Evolutionary conservation across 2,888 invertebrate genomes (phyloP), one percentile per base, ranked within the genome.

Genomic region (Dryocosmus kuriphilus): DNA sequence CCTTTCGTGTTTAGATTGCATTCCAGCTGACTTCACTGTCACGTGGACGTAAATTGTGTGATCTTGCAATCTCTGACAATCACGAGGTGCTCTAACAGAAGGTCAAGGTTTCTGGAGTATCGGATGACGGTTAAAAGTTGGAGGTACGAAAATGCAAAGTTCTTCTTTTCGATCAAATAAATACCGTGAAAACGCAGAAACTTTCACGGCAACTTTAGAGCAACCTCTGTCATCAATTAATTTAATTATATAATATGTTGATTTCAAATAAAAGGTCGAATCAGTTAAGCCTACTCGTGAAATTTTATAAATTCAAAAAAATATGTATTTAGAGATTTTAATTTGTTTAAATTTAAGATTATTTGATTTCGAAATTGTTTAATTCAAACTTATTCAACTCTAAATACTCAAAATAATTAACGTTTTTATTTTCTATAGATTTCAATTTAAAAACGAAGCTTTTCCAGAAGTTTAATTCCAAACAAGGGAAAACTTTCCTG

Each of bases 51-150:
- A 27, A 46, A 67, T 67, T 27, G 46, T 67, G 27, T 41, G 41
- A 67, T 67, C 41, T 27, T 46, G 9, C 24, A 41, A 46, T 67
- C 38, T 22, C 38, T 65, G 63, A 65, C 63, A 14, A 65, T 65
- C 38, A 38, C 63, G 22, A 38, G 22, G 63, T 65, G 38, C 63
- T 65, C 63, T 65, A 22, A 65, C 41, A 67, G 27, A 67, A 67
- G 46, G 67, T 67, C 67, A 67, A 46, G 67, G 67, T 67, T 65
- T 38, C 41, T 67, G 41, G 27, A 67, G 46, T 67, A 46, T 67
- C 41, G 19, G 67, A 67, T 67, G 67, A 19, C 67, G 27, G 27
- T 67, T 41, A 46, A 32, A 35, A 62, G 41, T 41, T 38, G 67
- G n/a, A 24, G 67, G 63, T 46, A 24, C 27, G 41, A 65, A 67